Evolutionary conservation across 2,888 invertebrate species (phyloP), one percentile per base, ranked within the genome.

Genomic region (Drosophila engyochracea): DNA sequence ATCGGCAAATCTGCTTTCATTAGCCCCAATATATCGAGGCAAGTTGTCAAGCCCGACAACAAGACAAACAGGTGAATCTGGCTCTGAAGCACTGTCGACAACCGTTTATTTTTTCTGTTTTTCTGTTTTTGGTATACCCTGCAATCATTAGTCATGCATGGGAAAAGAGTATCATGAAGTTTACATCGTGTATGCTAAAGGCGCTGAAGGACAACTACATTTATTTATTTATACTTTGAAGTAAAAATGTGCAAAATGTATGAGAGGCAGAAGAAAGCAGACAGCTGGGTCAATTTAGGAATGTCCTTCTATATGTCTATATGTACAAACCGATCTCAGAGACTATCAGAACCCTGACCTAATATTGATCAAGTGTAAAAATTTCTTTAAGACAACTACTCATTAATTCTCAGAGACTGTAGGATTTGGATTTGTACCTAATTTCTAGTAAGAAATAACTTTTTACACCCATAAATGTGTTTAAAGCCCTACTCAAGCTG

Each of bases 11-110:
- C 71, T 35, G 66, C 70, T 54, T 69, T 69, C 79, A 87, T 81
- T 87, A 84, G 75, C 61, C 41, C 16, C 54, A 66, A 69, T 61
- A 44, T 69, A 70, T 81, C 59, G 16, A 4, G 73, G 39, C 62
- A 54, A 62, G 47, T 49, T 70, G 67, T 60, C 74, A 60, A 61
- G 33, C 31, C 9, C 4, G 9, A 33, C 57, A 60, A 22, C 22
- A 53, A 58, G 35, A 59, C 55, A 61, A 47, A 61, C 52, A 72
- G 54, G 58, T 64, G 33, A 68, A 12, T 41, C 47, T 28, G 49
- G 22, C 55, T 35, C 57, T 41, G 58, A 70, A 58, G 22, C 39
- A 70, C 66, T 72, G 55, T 49, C 67, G 66, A 62, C 68, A 74
- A 63, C 51, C 65, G 44, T 14, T 25, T 47, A 9, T 9, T 49